These are phyloP conservation scores for Nanorana parkeri DNA, from an alignment of 2,113 vertebrate genomes.

Conservation along the genomic window DNA sequence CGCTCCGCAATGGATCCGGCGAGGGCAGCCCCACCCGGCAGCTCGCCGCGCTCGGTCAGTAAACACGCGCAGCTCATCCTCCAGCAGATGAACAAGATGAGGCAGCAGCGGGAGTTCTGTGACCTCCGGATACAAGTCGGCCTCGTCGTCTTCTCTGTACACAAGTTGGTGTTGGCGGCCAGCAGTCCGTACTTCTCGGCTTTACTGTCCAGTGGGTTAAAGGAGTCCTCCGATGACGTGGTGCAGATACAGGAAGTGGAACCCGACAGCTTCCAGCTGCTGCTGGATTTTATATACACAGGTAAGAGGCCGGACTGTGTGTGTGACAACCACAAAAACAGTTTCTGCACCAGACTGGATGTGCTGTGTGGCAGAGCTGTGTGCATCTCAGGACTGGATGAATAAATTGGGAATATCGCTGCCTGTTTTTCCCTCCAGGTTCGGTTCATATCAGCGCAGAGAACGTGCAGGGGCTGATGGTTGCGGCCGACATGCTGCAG, in stretches of 20 bases:
- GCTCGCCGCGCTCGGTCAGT: conserved; percentile 74
- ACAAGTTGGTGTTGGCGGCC: conserved; percentile 90
- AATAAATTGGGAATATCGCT: no score
- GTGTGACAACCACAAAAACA: no score
- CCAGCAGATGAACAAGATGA: conserved; percentile 91
- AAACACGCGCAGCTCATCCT: conserved; percentile 88
- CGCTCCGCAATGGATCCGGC: conserved; percentile 71
- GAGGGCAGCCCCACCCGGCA: conserved; percentile 56
- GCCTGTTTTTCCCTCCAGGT: conserved; percentile 68
- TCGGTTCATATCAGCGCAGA: conserved; percentile 83
- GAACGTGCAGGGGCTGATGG: conserved; percentile 93
- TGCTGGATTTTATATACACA: conserved; percentile 95
- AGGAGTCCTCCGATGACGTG: conserved; percentile 85
- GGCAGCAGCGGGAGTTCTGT: conserved; percentile 85
- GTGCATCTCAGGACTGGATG: no score
- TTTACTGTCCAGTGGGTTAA: conserved; percentile 91
- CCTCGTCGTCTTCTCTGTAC: conserved; percentile 81
- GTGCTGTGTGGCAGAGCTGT: no score
- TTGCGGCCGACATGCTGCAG: conserved; percentile 97
- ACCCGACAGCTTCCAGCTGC: conserved; percentile 81
- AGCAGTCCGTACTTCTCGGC: conserved; percentile 95
- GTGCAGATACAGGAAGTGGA: conserved; percentile 90
- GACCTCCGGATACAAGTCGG: conserved; percentile 90
- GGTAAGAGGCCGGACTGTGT: conserved; percentile 68
- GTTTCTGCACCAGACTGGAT: no score